Evolutionary conservation across 1,140 invertebrate genomes (phyloP).

Genomic region (Saccostrea cuccullata): DNA sequence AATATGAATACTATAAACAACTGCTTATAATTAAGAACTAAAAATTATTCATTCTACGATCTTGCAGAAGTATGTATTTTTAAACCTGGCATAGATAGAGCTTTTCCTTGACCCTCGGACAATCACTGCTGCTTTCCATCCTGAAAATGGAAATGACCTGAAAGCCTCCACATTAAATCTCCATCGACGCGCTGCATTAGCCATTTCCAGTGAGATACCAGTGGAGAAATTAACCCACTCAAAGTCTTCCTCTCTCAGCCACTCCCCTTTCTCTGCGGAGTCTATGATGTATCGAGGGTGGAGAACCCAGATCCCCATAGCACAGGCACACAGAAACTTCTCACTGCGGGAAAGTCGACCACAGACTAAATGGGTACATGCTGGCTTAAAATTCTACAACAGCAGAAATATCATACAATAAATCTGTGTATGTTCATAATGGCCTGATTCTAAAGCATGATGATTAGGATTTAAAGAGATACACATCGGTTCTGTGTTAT

Average conservation of each 20-base stretch:
- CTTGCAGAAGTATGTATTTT: neutral
- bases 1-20: too few species aligned
- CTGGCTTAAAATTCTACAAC: constrained; percentile 61
- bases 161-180: constrained; percentile 56
- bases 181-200: constrained; percentile 60
- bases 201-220: constrained; percentile 18
- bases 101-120: constrained; percentile 54
- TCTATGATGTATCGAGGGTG: constrained; percentile 58
- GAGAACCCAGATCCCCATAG: constrained; percentile 67
- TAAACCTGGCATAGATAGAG: constrained; percentile 63
- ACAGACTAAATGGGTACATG: constrained; percentile 66
- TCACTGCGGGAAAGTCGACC: constrained; percentile 63
- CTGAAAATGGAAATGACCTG: constrained; percentile 58
- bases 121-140: constrained; percentile 66
- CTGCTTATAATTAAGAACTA: too few species aligned
- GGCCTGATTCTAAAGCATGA: too few species aligned
- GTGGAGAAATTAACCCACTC: constrained; percentile 60
- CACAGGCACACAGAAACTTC: constrained; percentile 67
- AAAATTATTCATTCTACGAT: too few species aligned
- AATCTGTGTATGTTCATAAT: too few species aligned
- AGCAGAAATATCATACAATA: too few species aligned
- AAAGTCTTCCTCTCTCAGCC: constrained; percentile 64
- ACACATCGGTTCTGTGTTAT: too few species aligned
- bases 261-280: constrained; percentile 48
- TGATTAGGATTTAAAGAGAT: too few species aligned